phyloP scores from a whole-genome alignment of 2,888 invertebrate species.

The Cabera pusaria region DNA sequence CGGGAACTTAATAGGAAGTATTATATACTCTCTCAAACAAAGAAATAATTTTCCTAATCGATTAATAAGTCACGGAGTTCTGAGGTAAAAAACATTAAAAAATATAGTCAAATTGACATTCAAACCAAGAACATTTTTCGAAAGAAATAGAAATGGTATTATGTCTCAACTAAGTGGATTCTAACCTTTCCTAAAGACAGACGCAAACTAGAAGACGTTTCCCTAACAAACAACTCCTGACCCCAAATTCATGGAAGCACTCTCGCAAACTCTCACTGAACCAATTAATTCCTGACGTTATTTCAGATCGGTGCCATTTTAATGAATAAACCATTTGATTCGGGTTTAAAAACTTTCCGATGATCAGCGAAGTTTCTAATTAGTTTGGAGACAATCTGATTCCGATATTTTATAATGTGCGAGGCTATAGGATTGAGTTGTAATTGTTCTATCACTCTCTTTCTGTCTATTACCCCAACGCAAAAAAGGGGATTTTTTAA shows the following conservation, averaged over 20 bases:
- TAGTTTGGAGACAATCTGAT: constrained; percentile 49
- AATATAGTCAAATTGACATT: too few species aligned
- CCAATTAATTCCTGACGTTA: constrained; percentile 26
- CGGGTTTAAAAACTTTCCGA: constrained; percentile 45
- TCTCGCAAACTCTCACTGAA: constrained; percentile 17
- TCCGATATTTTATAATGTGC: constrained; percentile 27
- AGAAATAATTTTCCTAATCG: too few species aligned
- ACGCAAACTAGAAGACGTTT: constrained; percentile 19
- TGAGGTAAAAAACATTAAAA: too few species aligned
- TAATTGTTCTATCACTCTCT: not conserved
- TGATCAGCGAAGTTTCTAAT: constrained; percentile 48
- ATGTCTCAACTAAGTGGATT: constrained; percentile 1
- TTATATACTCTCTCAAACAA: too few species aligned
- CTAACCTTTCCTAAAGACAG: constrained; percentile 11
- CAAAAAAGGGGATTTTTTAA: too few species aligned
- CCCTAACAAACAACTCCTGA: constrained; percentile 20
- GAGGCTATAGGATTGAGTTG: not conserved
- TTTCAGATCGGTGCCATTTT: constrained; percentile 25
- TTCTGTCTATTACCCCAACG: too few species aligned
- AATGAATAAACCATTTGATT: constrained; percentile 46
- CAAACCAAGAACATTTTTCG: too few species aligned
- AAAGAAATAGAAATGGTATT: too few species aligned
- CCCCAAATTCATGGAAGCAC: constrained; percentile 17
- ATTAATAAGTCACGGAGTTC: too few species aligned
- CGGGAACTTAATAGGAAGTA: too few species aligned